Conservation (phyloP, 2,797 vertebrate genomes). For the Otolemur crassicaudatus region DNA sequence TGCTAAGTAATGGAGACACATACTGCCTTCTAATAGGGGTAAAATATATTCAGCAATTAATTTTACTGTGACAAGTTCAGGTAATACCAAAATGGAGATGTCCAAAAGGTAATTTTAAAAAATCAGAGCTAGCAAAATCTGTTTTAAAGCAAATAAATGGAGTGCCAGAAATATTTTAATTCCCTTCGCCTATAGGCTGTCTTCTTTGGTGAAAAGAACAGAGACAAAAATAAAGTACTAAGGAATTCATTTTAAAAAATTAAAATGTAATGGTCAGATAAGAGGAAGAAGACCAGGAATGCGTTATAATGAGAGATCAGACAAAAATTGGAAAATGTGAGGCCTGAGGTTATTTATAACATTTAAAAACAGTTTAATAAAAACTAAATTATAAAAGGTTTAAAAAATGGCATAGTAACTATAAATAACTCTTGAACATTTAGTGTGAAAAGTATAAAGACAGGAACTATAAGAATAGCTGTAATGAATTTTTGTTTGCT, state of each 20-base stretch:
- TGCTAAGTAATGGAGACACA: not conserved
- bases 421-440: not conserved
- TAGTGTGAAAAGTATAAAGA: not conserved
- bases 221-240: not conserved
- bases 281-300: not conserved
- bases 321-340: slow-evolving; percentile 14
- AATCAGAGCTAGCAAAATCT: not conserved
- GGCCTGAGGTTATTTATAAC: not conserved
- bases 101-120: slow-evolving; percentile 35
- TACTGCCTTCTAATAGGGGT: not conserved
- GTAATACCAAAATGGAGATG: not conserved
- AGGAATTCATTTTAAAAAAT: not conserved
- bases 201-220: not conserved
- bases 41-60: slow-evolving; percentile 12
- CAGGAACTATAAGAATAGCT: not conserved
- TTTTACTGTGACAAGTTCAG: not conserved
- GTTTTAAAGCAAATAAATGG: slow-evolving; percentile 40
- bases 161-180: not conserved
- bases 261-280: not conserved
- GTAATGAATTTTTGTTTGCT: not conserved
- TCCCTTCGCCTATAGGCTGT: not conserved
- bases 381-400: not conserved
- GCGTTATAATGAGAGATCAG: not conserved
- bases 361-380: not conserved
- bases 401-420: slow-evolving; percentile 1